phyloP scores from a whole-genome alignment of 2,113 vertebrate species.

The Chaetodon trifascialis region DNA sequence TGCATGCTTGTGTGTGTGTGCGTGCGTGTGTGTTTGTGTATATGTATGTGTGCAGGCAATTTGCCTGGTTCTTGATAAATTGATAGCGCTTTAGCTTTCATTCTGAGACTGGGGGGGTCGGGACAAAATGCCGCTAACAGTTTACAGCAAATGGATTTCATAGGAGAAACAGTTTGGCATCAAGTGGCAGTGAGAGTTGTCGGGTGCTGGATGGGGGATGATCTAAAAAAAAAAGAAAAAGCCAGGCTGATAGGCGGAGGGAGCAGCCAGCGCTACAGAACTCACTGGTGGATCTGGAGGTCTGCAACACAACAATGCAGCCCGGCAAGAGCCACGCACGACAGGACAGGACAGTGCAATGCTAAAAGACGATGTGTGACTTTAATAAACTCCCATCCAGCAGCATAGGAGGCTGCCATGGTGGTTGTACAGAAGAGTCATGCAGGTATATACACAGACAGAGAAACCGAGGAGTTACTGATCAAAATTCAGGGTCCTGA shows the following conservation, averaged over 20 bases:
- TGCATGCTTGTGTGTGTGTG: conserved; percentile 24
- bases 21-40: neutral
- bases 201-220: conserved; percentile 17
- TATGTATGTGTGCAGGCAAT: conserved; percentile 2
- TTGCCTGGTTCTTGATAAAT: conserved; percentile 79
- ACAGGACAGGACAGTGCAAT: neutral
- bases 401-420: too few relatives aligned
- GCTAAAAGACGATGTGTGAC: neutral
- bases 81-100: conserved; percentile 77
- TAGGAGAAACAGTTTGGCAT: conserved; percentile 58
- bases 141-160: conserved; percentile 76
- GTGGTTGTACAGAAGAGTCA: too few relatives aligned
- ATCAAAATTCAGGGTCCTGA: conserved; percentile 17
- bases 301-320: neutral
- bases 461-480: neutral
- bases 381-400: neutral
- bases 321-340: neutral
- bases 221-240: conserved; percentile 12
- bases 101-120: conserved; percentile 51
- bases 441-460: neutral
- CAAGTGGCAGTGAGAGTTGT: conserved; percentile 40
- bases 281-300: conserved; percentile 6
- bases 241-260: neutral
- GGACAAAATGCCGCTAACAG: conserved; percentile 71
- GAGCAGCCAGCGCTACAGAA: conserved; percentile 16